phyloP scores from a whole-genome alignment of 2,888 invertebrate genomes.

The Drosophila infuscata region DNA sequence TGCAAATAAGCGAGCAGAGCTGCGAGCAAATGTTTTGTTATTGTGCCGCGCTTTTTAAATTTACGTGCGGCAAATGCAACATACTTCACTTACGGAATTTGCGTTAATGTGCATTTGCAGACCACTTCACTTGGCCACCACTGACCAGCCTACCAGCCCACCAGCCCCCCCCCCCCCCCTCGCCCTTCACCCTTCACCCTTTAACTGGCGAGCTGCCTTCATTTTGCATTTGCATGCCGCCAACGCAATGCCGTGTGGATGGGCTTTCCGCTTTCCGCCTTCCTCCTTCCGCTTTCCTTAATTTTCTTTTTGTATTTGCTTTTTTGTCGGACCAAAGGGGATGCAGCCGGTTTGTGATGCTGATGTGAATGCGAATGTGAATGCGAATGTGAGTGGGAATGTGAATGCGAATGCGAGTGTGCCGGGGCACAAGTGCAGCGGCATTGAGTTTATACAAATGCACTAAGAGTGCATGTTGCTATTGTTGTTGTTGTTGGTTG shows the following conservation, averaged over 20 bases:
- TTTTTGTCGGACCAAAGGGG: background rate
- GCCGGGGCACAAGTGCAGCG: constrained; percentile 77
- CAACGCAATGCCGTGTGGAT: constrained; percentile 30
- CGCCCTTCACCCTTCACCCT: background rate
- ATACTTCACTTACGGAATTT: constrained; percentile 82
- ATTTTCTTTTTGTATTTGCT: background rate
- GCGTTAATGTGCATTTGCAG: constrained; percentile 81
- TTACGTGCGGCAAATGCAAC: constrained; percentile 82
- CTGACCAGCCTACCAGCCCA: constrained; percentile 24
- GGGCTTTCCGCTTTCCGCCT: background rate
- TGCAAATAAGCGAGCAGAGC: constrained; percentile 55
- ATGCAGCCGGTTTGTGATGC: constrained; percentile 36
- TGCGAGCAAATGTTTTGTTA: constrained; percentile 69
- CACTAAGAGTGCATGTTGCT: constrained; percentile 71
- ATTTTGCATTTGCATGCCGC: constrained; percentile 67
- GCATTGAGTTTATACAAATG: constrained; percentile 74
- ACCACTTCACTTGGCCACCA: constrained; percentile 76
- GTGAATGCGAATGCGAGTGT: constrained; percentile 20
- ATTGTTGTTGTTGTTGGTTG: constrained; percentile 48
- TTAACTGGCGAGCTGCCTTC: constrained; percentile 56
- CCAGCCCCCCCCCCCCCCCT: background rate
- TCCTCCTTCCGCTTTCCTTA: background rate
- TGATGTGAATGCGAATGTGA: constrained; percentile 4
- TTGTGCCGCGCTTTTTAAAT: constrained; percentile 79
- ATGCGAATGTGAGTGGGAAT: constrained; percentile 2